Evolutionary conservation across 2,797 vertebrate genomes (phyloP), one percentile per base, ranked within the genome.

Genomic region (Oryzias dopingdopingensis): DNA sequence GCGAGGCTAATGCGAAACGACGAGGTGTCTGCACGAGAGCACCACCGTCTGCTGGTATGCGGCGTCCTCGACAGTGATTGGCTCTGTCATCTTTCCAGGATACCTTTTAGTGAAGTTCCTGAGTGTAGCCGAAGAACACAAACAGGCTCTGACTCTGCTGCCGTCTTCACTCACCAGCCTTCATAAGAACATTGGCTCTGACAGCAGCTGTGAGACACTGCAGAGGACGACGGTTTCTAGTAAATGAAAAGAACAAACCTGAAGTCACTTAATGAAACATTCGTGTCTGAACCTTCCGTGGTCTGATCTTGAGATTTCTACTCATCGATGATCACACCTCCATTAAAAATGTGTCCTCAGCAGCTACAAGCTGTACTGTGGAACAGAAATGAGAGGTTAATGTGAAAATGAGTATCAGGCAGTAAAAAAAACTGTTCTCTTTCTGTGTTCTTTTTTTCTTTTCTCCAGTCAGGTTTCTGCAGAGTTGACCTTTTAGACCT

Each of bases 131-230:
- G 22, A 67, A 66, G 70, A 55, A 73, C 49, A 6, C 62, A 83
- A 65, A 85, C 77, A 54, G 61, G 56, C 63, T 77, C 10, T 6
- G 84, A 77, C 79, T 48, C 71, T 79, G 78, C 54, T 80, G n/a
- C 44, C 59, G 48, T 45, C 67, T 65, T 51, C 48, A 12, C 10
- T 59, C 69, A 45, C 40, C 13, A 2, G 49, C 49, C 57, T 7
- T 49, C 46, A 48, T 12, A 14, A 15, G 56, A 50, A 65, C 56
- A 65, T 14, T n/a, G n/a, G 49, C 48, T 56, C 52, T 24, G 16
- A 49, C 44, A 22, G 29, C 22, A 40, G 54, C 6, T 43, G 43
- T 44, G 63, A 56, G 37, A 26, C 26, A 1, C 49, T 14, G 26
- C 17, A 59, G 42, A 56, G 20, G 58, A 55, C n/a, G 46, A 1